Conservation (phyloP, 2,888 invertebrate genomes). For the Tineola bisselliella region DNA sequence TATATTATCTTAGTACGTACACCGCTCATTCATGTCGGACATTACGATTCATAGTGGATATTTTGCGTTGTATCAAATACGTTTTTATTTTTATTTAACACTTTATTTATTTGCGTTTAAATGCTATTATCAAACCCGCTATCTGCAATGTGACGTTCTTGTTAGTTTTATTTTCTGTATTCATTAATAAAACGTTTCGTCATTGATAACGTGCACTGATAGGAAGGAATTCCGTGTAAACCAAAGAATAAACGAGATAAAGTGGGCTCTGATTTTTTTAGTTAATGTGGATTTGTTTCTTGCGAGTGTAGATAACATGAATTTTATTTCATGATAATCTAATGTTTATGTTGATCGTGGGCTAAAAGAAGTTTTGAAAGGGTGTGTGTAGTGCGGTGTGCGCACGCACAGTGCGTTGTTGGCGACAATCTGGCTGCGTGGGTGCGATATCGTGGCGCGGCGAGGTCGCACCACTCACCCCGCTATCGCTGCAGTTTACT, state of each 20-base stretch:
- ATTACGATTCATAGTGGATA: neutral
- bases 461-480: constrained; percentile 62
- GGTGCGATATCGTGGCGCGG: constrained; percentile 40
- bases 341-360: neutral
- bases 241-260: neutral
- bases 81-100: neutral
- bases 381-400: neutral
- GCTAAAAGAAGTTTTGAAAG: neutral
- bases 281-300: neutral
- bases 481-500: constrained; percentile 33
- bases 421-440: constrained; percentile 67
- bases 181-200: neutral
- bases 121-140: neutral
- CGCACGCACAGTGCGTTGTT: constrained; percentile 22
- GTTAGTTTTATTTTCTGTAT: neutral
- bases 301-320: neutral
- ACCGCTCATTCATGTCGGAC: neutral
- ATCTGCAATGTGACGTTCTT: neutral
- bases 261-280: neutral
- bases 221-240: neutral
- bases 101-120: neutral
- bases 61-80: neutral
- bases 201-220: neutral
- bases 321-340: neutral
- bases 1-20: neutral